Conservation (phyloP, 2,113 vertebrate species). For the Sebastes schlegelii region DNA sequence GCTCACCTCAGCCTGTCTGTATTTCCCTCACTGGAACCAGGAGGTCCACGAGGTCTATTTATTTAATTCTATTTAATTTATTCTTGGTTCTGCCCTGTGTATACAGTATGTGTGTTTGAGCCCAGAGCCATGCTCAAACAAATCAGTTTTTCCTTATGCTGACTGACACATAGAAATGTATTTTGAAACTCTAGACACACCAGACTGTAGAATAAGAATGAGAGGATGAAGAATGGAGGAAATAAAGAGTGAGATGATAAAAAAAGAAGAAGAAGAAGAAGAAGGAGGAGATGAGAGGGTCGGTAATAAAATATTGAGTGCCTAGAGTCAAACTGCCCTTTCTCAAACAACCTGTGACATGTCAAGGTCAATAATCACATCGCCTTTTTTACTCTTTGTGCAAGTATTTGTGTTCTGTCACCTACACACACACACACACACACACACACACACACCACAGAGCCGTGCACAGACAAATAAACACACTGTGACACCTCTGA, state of each 20-base stretch:
- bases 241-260: neutral
- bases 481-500: constrained; percentile 46
- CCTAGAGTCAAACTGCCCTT: neutral
- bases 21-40: constrained; percentile 11
- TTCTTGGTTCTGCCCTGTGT: constrained; percentile 1
- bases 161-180: constrained; percentile 12
- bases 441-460: constrained; percentile 4
- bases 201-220: constrained; percentile 4
- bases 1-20: constrained; percentile 2
- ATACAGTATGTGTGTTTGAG: neutral
- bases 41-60: neutral
- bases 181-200: constrained; percentile 2
- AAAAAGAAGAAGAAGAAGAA: no score
- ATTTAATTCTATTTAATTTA: neutral
- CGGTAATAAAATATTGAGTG: neutral
- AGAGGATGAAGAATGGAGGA: neutral
- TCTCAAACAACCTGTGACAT: constrained; percentile 16
- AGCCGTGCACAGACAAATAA: constrained; percentile 6
- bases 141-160: neutral
- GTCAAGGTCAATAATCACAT: constrained; percentile 36
- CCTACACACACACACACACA: neutral
- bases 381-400: constrained; percentile 18
- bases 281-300: neutral
- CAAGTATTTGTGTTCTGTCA: constrained; percentile 21
- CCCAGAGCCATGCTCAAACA: neutral